A percentile compares a stretch with the other conserved stretches of the same genome.
These are phyloP conservation scores for Scrobipalpa costella DNA, from an alignment of 2,888 invertebrate species.

Conservation along the genomic window DNA sequence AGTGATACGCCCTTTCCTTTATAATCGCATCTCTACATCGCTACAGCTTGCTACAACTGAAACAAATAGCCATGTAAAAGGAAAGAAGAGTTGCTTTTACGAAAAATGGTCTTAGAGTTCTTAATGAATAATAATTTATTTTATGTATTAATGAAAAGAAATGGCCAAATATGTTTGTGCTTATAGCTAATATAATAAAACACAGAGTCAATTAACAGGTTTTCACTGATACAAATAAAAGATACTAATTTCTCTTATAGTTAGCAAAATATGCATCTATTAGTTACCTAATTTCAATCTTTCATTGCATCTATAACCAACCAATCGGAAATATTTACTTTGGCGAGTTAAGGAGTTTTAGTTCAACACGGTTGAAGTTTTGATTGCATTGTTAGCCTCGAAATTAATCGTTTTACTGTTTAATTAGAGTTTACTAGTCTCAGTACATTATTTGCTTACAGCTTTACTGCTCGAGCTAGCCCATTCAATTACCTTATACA, in stretches of 20 bases:
- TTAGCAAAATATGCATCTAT: no score
- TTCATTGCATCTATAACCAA: not conserved
- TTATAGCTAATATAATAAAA: no score
- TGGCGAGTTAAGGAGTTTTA: not conserved
- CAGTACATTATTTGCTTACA: conserved; percentile 14
- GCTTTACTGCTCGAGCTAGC: not conserved
- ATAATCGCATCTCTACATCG: conserved; percentile 49
- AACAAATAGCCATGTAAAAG: no score
- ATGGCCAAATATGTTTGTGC: no score
- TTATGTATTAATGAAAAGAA: no score
- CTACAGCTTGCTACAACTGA: not conserved
- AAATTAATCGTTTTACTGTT: conserved; percentile 17
- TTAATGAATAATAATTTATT: no score
- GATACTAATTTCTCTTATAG: no score
- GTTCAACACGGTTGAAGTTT: conserved; percentile 1
- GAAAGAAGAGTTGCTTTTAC: no score
- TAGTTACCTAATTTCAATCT: not conserved
- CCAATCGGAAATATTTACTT: not conserved
- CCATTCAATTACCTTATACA: not conserved
- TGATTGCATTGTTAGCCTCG: not conserved
- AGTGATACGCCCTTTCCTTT: conserved; percentile 64
- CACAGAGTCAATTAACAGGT: no score
- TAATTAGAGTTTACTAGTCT: conserved; percentile 16
- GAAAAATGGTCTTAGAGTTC: no score
- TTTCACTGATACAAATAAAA: no score